Evolutionary conservation across 23 tunicate species (phyloP), one percentile per base, ranked within the genome.

Genomic region (Clavelina lepadiformis): DNA sequence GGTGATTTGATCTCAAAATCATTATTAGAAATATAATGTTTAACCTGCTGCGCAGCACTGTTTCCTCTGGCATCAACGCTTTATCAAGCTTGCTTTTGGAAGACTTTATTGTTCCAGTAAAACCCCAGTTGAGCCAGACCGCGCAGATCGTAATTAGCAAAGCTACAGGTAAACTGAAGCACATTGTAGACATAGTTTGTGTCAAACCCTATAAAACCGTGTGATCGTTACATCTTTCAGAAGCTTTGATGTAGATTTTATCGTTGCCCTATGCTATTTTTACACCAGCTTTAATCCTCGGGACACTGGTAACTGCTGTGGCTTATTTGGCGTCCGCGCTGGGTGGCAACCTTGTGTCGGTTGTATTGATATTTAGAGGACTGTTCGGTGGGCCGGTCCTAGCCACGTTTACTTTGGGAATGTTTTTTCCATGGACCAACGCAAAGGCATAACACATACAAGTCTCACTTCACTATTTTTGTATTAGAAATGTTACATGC

Each of bases 1-100:
- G n/a, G n/a, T n/a, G n/a, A n/a, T n/a, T n/a, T n/a, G n/a, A n/a
- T n/a, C n/a, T n/a, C n/a, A n/a, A n/a, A n/a, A n/a, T n/a, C n/a
- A n/a, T n/a, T n/a, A n/a, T n/a, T n/a, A n/a, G n/a, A n/a, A n/a
- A n/a, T n/a, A n/a, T n/a, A n/a, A n/a, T n/a, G n/a, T n/a, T n/a
- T n/a, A n/a, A 30, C 27, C n/a, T 64, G 3, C 3, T 35, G 35
- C 4, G n/a, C 65, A 76, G 82, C 56, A 65, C 82, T 20, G 73
- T 76, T 20, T 76, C 82, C 28, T 76, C 82, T 2, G 82, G 82
- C 35, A 65, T 76, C 21, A 76, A 76, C 82, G 32, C 82, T 19
- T 41, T 76, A 52, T 53, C 82, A 18, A 65, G 57, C 13, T 21
- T 65, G 63, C 22, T 66, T 8, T n/a, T 76, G 34, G 74, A 76